Evolutionary conservation across 2,113 vertebrate species (phyloP), one percentile per base, ranked within the genome.

Genomic region (Brachyistius frenatus): DNA sequence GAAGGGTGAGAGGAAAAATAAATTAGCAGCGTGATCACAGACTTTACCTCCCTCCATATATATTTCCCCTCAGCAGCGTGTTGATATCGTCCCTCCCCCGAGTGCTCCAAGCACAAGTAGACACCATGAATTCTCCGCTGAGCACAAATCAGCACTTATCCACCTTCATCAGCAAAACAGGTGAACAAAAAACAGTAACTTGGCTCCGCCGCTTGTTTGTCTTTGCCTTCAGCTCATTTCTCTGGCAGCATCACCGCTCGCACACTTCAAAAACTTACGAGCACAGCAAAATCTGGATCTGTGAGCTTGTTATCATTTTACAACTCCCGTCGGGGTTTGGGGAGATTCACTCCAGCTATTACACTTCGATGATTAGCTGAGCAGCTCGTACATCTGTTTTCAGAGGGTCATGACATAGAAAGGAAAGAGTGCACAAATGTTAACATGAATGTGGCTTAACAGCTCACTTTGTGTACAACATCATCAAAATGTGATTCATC

Each of bases 61-160:
- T 23, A 23, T 23, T 23, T 23, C 23, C 23, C 23, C 1, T 23
- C 23, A 23, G 23, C 23, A 23, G 23, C 23, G 23, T 23, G 23
- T 23, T 23, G 23, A 23, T 62, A 41, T 49, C 10, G 0, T 39
- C 5, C 37, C 72, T 23, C 80, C 63, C 56, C 44, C 0, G 31
- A n/a, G n/a, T 2, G 67, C 76, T 60, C 1, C 30, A 0, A 69
- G 80, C 85, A 37, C 54, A 5, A 46, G 31, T 0, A 30, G 76
- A 73, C 7, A 33, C 52, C 11, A 3, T 55, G 56, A 78, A 85
- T 75, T 15, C 73, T 87, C 79, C 31, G 76, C 73, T 62, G 62
- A 83, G 80, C 73, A 80, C 66, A 80, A 87, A 89, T 87, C 76
- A 87, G 76, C 73, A 81, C 77, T 76, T 83, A 85, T 83, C 82